A percentile compares a stretch with the other conserved stretches of the same genome.
Conservation (phyloP, 2,888 invertebrate species). For the Galerucella calmariensis region DNA sequence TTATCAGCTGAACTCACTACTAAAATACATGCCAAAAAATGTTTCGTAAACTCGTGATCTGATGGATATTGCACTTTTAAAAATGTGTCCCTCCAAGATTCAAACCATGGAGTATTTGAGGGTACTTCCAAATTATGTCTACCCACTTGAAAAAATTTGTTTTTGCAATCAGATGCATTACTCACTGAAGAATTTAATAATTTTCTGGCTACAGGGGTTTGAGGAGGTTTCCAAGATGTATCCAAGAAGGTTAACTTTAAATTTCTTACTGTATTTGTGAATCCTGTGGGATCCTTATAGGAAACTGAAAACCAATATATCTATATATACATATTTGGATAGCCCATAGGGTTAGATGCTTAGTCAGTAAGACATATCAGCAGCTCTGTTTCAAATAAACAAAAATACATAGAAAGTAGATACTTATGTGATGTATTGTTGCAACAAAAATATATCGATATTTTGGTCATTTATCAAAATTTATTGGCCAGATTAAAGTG, state of each 20-base stretch:
- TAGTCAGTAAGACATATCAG: too few relatives aligned
- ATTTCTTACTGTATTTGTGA: slow-evolving; percentile 77
- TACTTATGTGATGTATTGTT: too few relatives aligned
- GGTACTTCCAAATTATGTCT: slow-evolving; percentile 76
- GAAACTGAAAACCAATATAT: slow-evolving; percentile 71
- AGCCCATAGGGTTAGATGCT: too few relatives aligned
- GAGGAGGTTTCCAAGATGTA: slow-evolving; percentile 83
- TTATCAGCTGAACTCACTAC: slow-evolving; percentile 79
- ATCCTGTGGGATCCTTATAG: slow-evolving; percentile 85
- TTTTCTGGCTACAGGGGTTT: slow-evolving; percentile 84
- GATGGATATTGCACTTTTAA: slow-evolving; percentile 87
- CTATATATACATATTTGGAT: background rate
- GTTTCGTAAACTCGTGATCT: slow-evolving; percentile 96
- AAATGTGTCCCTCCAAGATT: slow-evolving; percentile 93
- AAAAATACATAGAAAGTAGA: too few relatives aligned
- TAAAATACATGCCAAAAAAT: slow-evolving; percentile 85
- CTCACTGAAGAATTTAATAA: slow-evolving; percentile 73
- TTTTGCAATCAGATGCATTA: slow-evolving; percentile 57
- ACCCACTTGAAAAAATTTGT: slow-evolving; percentile 56
- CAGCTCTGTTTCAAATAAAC: too few relatives aligned
- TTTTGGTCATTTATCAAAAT: too few relatives aligned
- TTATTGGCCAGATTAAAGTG: too few relatives aligned
- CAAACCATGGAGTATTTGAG: slow-evolving; percentile 91
- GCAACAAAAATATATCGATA: too few relatives aligned
- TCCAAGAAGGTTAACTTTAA: slow-evolving; percentile 84